Percentiles rank a stretch among this genome's conserved stretches.
phyloP scores from a whole-genome alignment of 1,140 invertebrate species.

The Tyrophagus putrescentiae region DNA sequence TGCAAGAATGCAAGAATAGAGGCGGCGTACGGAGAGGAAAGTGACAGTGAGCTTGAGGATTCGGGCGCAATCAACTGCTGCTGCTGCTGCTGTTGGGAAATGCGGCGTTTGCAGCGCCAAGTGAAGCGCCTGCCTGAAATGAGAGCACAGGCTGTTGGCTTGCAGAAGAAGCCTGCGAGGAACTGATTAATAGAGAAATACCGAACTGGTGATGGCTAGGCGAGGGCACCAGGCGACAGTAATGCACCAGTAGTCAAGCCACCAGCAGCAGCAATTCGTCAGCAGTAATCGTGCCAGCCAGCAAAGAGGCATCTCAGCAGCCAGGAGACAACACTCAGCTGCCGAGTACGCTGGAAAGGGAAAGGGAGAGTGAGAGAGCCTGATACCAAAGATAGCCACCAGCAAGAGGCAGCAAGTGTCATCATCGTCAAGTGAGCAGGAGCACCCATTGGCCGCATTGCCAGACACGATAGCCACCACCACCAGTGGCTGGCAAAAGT shows the following conservation, averaged over 20 bases:
- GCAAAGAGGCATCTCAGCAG: too few relatives aligned
- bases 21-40: too few relatives aligned
- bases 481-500: not conserved
- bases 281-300: conserved; percentile 15
- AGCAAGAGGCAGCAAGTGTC: too few relatives aligned
- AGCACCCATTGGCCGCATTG: not conserved
- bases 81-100: too few relatives aligned
- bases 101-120: not conserved
- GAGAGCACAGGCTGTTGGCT: not conserved
- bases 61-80: conserved; percentile 15
- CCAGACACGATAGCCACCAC: not conserved
- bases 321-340: not conserved
- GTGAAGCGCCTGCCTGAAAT: not conserved
- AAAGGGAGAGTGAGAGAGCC: too few relatives aligned
- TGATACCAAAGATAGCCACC: conserved; percentile 13
- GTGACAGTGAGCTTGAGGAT: not conserved
- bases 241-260: too few relatives aligned
- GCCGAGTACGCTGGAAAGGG: not conserved
- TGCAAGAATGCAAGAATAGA: conserved; percentile 10
- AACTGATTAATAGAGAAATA: conserved; percentile 13
- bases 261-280: conserved; percentile 8
- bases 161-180: not conserved
- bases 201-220: conserved; percentile 14
- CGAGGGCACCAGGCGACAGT: too few relatives aligned
- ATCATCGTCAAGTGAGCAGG: too few relatives aligned